Percentiles rank a stretch among this genome's conserved stretches.
Conservation (phyloP, 2,797 vertebrate genomes). For the Clamator glandarius region DNA sequence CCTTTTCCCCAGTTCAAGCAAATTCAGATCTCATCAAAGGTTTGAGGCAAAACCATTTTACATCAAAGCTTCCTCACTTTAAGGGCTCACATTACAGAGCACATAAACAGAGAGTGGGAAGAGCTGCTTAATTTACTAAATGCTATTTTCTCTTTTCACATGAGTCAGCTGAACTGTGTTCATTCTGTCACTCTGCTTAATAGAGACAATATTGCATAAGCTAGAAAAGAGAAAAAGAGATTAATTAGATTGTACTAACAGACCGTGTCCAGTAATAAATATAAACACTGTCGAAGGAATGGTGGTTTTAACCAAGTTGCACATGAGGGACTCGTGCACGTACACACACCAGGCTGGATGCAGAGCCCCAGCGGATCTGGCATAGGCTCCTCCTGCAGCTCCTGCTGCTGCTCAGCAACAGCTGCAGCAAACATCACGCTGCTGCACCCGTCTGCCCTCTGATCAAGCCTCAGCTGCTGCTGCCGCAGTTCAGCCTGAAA, state of each 20-base stretch:
- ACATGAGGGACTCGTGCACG: rapidly evolving
- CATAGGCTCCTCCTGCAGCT: neutral
- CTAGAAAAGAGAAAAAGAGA: neutral
- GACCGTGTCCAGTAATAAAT: neutral
- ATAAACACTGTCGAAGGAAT: neutral
- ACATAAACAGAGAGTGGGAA: neutral
- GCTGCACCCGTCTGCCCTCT: neutral
- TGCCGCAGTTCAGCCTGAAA: neutral
- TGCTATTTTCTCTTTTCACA: neutral
- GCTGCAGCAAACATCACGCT: too few species aligned
- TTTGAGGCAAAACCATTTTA: neutral
- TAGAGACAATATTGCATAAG: neutral
- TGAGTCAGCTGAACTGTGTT: neutral
- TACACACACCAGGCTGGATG: rapidly evolving
- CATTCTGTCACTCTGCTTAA: neutral
- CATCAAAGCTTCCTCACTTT: neutral
- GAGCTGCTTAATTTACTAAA: neutral
- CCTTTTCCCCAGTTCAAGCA: neutral
- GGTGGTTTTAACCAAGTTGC: rapidly evolving
- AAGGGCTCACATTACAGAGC: neutral
- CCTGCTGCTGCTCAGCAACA: neutral
- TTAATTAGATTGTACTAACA: neutral
- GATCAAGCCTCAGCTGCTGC: neutral
- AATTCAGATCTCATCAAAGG: neutral
- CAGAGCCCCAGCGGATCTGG: neutral